Percentiles rank a stretch among this genome's conserved stretches.
Conservation (phyloP, 2,113 vertebrate genomes). For the Talpa occidentalis region DNA sequence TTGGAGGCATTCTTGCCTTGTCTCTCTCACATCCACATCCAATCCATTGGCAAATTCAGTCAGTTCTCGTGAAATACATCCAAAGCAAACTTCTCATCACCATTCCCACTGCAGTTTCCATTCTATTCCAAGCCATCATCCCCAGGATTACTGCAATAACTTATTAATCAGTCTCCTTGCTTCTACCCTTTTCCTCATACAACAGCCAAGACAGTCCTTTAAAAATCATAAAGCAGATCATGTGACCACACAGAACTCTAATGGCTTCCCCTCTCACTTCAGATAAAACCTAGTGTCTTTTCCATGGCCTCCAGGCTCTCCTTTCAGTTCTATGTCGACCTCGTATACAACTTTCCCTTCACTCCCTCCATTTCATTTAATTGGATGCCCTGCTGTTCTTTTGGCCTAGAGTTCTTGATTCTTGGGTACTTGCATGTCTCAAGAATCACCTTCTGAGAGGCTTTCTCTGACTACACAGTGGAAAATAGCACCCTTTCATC, state of each 20-base stretch:
- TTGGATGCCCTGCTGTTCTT: background rate
- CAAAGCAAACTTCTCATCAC: background rate
- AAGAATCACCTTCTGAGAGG: background rate
- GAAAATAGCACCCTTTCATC: background rate
- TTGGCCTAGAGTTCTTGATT: background rate
- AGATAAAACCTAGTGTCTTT: background rate
- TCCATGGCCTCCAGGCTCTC: background rate
- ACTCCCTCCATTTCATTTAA: background rate
- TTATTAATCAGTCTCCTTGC: background rate
- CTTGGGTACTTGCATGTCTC: background rate
- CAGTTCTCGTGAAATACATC: background rate
- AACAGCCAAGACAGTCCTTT: background rate
- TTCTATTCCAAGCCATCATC: background rate
- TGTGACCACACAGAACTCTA: background rate
- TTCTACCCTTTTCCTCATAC: background rate
- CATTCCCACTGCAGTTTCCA: background rate
- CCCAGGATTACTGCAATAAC: background rate
- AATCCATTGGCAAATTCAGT: background rate
- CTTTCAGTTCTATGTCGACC: background rate
- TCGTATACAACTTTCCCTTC: background rate
- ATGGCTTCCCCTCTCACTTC: background rate
- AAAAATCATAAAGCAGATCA: background rate
- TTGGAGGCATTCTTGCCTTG: background rate
- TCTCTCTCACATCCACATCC: background rate
- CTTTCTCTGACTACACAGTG: background rate